Evolutionary conservation across 2,797 vertebrate genomes (phyloP).

Genomic region (Eremophila alpestris): DNA sequence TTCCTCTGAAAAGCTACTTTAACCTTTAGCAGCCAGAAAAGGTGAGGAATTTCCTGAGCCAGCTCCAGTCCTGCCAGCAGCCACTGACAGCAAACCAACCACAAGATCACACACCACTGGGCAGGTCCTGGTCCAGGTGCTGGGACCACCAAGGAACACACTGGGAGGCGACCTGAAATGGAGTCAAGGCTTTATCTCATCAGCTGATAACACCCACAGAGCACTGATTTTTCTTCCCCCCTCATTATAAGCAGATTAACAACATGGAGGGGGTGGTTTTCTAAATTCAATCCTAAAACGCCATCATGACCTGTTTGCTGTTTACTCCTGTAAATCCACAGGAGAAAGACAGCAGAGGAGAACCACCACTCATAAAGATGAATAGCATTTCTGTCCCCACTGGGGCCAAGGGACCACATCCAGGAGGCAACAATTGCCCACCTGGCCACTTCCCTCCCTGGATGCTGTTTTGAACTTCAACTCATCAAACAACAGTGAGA

Average conservation of each 20-base stretch:
- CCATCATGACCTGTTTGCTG: not conserved
- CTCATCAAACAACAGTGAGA: not conserved
- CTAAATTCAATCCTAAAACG: not conserved
- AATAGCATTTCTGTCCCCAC: not conserved
- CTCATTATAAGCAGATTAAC: not conserved
- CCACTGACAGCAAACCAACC: not conserved
- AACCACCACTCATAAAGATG: not conserved
- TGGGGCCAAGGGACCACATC: rapidly evolving
- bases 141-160: not conserved
- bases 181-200: not conserved
- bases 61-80: not conserved
- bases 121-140: not conserved
- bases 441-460: rapidly evolving
- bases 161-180: not conserved
- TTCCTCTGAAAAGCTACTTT: not conserved
- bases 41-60: not conserved
- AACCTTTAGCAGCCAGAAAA: not conserved
- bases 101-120: not conserved
- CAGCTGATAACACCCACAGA: not conserved
- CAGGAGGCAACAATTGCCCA: not conserved
- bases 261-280: rapidly evolving
- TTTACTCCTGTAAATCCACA: not conserved
- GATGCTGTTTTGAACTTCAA: not conserved
- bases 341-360: not conserved
- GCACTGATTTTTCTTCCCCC: not conserved